Percentiles rank a stretch among this genome's conserved stretches.
phyloP scores from a whole-genome alignment of 2,113 vertebrate genomes.

The Brachyistius frenatus region DNA sequence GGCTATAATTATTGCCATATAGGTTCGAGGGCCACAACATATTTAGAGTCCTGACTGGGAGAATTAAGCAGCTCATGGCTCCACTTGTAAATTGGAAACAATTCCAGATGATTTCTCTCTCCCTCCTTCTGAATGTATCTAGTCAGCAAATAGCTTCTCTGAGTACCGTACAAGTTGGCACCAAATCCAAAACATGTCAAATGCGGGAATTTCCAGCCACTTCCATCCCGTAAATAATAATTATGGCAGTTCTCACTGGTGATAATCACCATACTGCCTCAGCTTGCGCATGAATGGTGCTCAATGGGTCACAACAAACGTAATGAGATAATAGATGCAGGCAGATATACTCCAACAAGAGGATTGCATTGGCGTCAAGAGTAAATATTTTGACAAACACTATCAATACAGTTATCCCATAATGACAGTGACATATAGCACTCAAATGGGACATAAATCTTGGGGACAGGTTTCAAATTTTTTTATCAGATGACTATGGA shows the following conservation, averaged over 20 bases:
- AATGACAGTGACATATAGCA: constrained; percentile 16
- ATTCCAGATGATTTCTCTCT: constrained; percentile 64
- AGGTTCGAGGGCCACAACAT: constrained; percentile 66
- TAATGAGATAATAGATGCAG: constrained; percentile 58
- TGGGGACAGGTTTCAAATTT: constrained; percentile 16
- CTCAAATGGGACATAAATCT: constrained; percentile 37
- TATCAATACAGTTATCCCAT: constrained; percentile 7
- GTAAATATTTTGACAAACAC: constrained; percentile 46
- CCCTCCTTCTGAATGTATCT: constrained; percentile 58
- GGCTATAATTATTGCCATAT: constrained; percentile 70
- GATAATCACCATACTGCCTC: constrained; percentile 42
- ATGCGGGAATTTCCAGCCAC: constrained; percentile 58
- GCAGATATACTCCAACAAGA: constrained; percentile 51
- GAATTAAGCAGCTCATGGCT: constrained; percentile 62
- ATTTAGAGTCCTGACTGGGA: constrained; percentile 59
- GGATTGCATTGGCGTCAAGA: constrained; percentile 31
- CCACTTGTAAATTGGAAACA: constrained; percentile 56
- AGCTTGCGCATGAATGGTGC: constrained; percentile 28
- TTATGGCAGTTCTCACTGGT: constrained; percentile 29
- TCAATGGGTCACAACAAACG: constrained; percentile 52
- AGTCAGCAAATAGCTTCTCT: constrained; percentile 57
- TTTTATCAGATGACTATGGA: constrained; percentile 31
- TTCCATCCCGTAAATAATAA: constrained; percentile 61
- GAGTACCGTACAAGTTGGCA: constrained; percentile 51
- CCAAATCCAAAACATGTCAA: constrained; percentile 42